phyloP scores from a whole-genome alignment of 1,140 invertebrate genomes.

The Drusus annulatus region DNA sequence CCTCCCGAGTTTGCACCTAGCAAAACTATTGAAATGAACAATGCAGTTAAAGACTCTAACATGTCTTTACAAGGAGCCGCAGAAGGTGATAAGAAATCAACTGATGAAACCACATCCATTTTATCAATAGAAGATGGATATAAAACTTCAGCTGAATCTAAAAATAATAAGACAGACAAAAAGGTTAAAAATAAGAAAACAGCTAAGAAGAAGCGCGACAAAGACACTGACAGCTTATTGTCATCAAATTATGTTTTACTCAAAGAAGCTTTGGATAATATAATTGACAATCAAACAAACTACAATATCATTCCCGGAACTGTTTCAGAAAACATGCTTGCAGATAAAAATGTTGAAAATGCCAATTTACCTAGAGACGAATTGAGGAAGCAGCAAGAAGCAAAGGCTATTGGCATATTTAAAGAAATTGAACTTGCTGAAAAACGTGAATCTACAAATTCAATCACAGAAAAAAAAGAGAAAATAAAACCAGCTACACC shows the following conservation, averaged over 20 bases:
- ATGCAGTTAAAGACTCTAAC: too few species aligned
- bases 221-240: slow-evolving; percentile 19
- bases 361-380: too few species aligned
- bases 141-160: too few species aligned
- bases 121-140: too few species aligned
- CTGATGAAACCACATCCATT: background rate
- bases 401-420: background rate
- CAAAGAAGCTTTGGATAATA: slow-evolving; percentile 39
- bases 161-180: slow-evolving; percentile 2
- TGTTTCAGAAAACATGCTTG: background rate
- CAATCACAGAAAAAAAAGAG: background rate
- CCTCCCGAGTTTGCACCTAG: background rate
- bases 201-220: slow-evolving; percentile 25
- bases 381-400: too few species aligned
- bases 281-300: slow-evolving; percentile 36
- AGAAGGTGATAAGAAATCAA: background rate
- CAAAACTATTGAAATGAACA: background rate
- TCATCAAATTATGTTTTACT: slow-evolving; percentile 42
- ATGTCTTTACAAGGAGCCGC: background rate
- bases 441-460: background rate
- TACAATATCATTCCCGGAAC: slow-evolving; percentile 38
- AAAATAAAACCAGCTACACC: background rate
- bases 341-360: background rate
- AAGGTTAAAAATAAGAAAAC: slow-evolving; percentile 39
- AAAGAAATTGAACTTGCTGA: slow-evolving; percentile 9